Base-by-base conservation (phyloP, 2,888 invertebrate species). In the Leptinotarsa rubiginosa region DNA sequence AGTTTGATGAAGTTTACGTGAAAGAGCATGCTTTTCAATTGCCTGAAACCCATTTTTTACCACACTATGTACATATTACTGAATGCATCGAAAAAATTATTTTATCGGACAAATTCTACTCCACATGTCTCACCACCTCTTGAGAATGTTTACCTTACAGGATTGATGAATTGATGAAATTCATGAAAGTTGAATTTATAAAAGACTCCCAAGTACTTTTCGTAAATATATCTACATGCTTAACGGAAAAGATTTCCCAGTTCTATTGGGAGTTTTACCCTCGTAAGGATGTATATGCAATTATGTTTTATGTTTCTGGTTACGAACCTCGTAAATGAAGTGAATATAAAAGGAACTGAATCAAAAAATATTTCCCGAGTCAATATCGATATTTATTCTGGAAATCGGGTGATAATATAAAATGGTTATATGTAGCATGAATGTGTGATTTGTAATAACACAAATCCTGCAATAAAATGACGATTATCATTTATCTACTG, bases 401-500 rank as follows among this genome's bases (percentile, higher is more conserved):
- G 72, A 75, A 75, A 76, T 76, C 69, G 52, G 70, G 56, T 66
- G 69, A 74, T 76, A 73, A 76, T 70, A 74, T 74, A 72, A 69
- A 74, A 69, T 65, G 75, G 72, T 75, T 72, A 69, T 74, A 77
- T 81, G 81, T 78, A 78, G 75, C 76, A 77, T 78, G 75, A 77
- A 77, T 78, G 75, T 79, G 76, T 69, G 22, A 54, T 68, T 54
- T 54, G 78, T 77, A 77, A 79, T 78, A 79, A 76, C 64, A 76
- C 77, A 80, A 81, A 83, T 83, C 82, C 79, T 76, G 74, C 79
- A 75, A 81, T 81, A 82, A 83, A 83, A 82, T 82, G 81, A 80
- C 83, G 41, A 84, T 83, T 82, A 81, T 78, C 77, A 78, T 81
- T 81, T 65, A 78, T 81, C 80, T 65, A 31, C 10, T n/a, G 41